A percentile compares a stretch with the other conserved stretches of the same genome.
Evolutionary conservation across 2,113 vertebrate genomes (phyloP).

Genomic region (Cyanocitta stelleri): DNA sequence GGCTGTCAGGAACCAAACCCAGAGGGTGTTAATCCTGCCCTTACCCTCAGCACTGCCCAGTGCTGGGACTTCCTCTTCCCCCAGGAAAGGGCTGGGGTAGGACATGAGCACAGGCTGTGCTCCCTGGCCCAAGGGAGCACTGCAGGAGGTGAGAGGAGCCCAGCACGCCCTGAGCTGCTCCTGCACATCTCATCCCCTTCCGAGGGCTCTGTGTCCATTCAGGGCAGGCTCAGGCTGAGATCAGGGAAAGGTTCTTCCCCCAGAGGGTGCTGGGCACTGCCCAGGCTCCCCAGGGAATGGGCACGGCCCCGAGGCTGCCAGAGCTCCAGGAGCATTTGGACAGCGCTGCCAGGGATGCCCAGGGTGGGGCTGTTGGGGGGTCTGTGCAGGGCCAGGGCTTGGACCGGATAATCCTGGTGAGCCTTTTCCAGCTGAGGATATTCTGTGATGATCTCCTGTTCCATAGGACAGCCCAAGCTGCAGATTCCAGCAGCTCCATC

Average conservation of each 20-base stretch:
- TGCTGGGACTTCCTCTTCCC: not conserved
- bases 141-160: not conserved
- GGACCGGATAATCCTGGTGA: rapidly evolving
- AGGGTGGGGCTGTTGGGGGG: not conserved
- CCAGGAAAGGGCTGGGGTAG: not conserved
- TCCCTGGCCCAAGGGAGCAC: rapidly evolving
- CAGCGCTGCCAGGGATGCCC: not conserved
- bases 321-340: not conserved
- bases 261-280: not conserved
- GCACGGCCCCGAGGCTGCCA: not conserved
- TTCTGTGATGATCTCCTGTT: not conserved
- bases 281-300: not conserved
- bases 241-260: not conserved
- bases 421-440: rapidly evolving
- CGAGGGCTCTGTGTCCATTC: rapidly evolving
- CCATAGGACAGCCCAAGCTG: not conserved
- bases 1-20: not conserved
- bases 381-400: not conserved
- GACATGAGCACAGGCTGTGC: not conserved
- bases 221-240: not conserved
- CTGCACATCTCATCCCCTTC: not conserved
- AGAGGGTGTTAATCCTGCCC: not conserved
- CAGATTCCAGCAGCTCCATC: not conserved
- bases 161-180: not conserved
- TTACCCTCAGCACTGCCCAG: not conserved